phyloP scores from a whole-genome alignment of 2,113 vertebrate genomes.

The Phycodurus eques region DNA sequence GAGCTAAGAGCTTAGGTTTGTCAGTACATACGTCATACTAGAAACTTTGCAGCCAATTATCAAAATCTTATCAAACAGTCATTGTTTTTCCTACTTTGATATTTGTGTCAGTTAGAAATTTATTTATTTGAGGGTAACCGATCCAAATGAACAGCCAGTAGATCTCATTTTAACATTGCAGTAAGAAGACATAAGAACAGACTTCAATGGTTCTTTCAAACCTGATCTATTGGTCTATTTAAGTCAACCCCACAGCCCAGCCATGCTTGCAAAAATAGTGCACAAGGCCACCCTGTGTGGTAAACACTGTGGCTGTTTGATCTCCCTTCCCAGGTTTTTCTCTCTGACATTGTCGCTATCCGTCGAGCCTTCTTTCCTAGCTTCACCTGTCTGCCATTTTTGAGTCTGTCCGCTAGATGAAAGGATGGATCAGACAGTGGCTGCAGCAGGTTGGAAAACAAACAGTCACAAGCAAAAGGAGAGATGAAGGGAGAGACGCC shows the following conservation, averaged over 20 bases:
- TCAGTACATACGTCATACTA: too few relatives aligned
- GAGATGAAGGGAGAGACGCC: slow-evolving; percentile 45
- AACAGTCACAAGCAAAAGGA: slow-evolving; percentile 52
- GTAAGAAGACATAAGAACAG: background rate
- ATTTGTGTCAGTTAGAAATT: too few relatives aligned
- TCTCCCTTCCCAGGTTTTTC: slow-evolving; percentile 28
- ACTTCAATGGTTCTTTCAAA: background rate
- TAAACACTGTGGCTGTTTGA: slow-evolving; percentile 38
- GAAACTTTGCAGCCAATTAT: background rate
- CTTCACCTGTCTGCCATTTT: slow-evolving; percentile 60
- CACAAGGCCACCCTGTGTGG: background rate
- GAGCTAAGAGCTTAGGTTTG: too few relatives aligned
- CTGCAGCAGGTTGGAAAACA: slow-evolving; percentile 72
- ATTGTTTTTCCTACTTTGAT: too few relatives aligned
- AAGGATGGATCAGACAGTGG: slow-evolving; percentile 51
- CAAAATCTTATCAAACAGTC: too few relatives aligned
- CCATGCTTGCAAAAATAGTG: background rate
- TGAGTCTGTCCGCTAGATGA: slow-evolving; percentile 54
- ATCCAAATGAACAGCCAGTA: background rate
- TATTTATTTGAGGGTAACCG: too few relatives aligned
- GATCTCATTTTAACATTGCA: background rate
- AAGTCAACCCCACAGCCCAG: background rate
- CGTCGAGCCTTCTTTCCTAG: slow-evolving; percentile 21
- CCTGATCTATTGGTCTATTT: background rate
- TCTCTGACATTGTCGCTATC: slow-evolving; percentile 25